phyloP scores from a whole-genome alignment of 2,113 vertebrate species.

The Oncorhynchus mykiss region DNA sequence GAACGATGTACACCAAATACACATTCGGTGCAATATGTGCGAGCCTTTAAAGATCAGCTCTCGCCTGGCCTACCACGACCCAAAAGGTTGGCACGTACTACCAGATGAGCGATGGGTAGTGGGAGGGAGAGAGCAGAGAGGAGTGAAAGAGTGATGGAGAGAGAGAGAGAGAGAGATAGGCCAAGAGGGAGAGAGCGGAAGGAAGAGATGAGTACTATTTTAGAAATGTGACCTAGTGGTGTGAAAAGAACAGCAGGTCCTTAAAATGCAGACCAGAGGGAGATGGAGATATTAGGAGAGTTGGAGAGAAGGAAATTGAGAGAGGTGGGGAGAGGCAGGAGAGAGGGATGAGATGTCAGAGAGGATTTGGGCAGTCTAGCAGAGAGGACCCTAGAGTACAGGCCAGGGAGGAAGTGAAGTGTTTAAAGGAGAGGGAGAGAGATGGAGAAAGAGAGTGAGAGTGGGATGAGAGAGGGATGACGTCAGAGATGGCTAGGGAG shows the following conservation, averaged over 20 bases:
- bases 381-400: not conserved
- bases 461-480: conserved; percentile 16
- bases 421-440: not conserved
- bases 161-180: not conserved
- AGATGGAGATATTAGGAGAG: not conserved
- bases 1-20: too few species aligned
- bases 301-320: not conserved
- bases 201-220: conserved; percentile 6
- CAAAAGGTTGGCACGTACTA: not conserved
- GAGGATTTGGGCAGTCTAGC: not conserved
- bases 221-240: conserved; percentile 1
- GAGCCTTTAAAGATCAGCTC: not conserved
- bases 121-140: conserved; percentile 10
- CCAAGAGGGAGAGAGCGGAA: not conserved
- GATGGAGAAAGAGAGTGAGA: not conserved
- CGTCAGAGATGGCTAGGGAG: not conserved
- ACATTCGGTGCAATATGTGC: too few species aligned
- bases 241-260: not conserved
- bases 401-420: not conserved
- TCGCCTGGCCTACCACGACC: not conserved
- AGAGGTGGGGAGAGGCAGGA: not conserved
- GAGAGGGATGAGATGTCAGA: conserved; percentile 17
- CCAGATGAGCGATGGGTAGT: not conserved
- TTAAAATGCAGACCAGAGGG: conserved; percentile 7
- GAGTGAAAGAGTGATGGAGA: conserved; percentile 15